Base-by-base conservation (phyloP, 2,113 vertebrate species). In the Pterocles burchelli region DNA sequence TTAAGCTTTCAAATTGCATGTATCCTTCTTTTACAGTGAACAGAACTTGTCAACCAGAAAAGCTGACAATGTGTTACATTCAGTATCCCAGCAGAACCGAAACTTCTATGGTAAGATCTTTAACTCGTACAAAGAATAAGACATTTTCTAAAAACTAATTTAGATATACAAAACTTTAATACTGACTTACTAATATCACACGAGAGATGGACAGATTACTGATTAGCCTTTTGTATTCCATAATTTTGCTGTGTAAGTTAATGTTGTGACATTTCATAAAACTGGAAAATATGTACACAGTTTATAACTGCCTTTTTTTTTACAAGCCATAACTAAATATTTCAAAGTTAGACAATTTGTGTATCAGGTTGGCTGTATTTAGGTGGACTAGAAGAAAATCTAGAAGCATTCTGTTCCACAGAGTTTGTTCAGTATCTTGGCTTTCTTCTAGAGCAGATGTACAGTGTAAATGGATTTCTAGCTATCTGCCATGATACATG, bases 1-100 rank as follows among this genome's bases (percentile, higher is more conserved):
- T 55, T 45, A 67, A 77, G 25, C 17, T 9, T 67, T 89, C 36
- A 74, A 9, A 78, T 28, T 71, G 62, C 51, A 5, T 24, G 7
- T 71, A 18, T 88, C 65, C 51, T 90, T 97, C 14, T 96, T 68
- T 98, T 98, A 89, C 94, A 99, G 99, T 59, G 98, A 99, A n/a
- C 97, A 97, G 43, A 97, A 93, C 83, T 97, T 97, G 73, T 94
- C 68, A 24, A 96, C 77, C 88, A 98, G 83, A 96, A 96, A 89
- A 82, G 96, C 98, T 78, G 88, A 51, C 33, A 92, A 77, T 49
- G 29, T 18, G 62, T 54, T 93, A 61, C 96, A 89, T 89, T 81
- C 71, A 41, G 58, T 51, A 28, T 94, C 96, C 48, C 97, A 94
- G 26, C 98, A 97, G 79, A 97, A 70, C 88, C 97, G 86, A 95